These are phyloP conservation scores for Drosophila demipolita DNA, from an alignment of 2,888 invertebrate genomes.

Conservation along the genomic window DNA sequence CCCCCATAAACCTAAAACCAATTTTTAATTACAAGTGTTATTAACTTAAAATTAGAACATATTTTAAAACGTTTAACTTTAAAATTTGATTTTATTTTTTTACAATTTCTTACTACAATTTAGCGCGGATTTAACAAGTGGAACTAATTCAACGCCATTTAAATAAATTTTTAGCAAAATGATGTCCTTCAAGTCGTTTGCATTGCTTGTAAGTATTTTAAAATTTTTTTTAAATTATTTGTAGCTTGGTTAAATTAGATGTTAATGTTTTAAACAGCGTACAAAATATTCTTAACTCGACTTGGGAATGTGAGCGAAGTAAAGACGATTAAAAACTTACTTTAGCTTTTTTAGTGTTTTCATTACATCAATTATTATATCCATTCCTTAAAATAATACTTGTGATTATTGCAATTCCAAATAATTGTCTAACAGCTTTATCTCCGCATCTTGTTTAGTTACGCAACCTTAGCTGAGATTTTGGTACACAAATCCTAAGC, in stretches of 20 bases:
- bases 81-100: conserved; percentile 1
- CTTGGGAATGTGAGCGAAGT: neutral
- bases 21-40: conserved; percentile 24
- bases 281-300: neutral
- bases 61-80: neutral
- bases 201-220: conserved; percentile 69
- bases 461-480: conserved; percentile 17
- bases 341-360: neutral
- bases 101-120: conserved; percentile 29
- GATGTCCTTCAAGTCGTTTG: conserved; percentile 72
- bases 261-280: neutral
- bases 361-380: neutral
- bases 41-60: neutral
- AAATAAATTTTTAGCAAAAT: conserved; percentile 51
- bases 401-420: neutral
- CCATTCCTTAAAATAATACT: neutral
- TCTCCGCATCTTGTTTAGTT: conserved; percentile 4
- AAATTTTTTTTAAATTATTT: neutral
- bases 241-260: neutral
- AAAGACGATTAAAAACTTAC: neutral
- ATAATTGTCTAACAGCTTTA: conserved; percentile 1
- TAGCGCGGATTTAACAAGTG: conserved; percentile 38
- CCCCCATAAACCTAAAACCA: neutral
- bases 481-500: conserved; percentile 43
- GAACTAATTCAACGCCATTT: conserved; percentile 33